Evolutionary conservation across 2,797 vertebrate species (phyloP), one percentile per base, ranked within the genome.

Genomic region (Mormyrops attenuatus): DNA sequence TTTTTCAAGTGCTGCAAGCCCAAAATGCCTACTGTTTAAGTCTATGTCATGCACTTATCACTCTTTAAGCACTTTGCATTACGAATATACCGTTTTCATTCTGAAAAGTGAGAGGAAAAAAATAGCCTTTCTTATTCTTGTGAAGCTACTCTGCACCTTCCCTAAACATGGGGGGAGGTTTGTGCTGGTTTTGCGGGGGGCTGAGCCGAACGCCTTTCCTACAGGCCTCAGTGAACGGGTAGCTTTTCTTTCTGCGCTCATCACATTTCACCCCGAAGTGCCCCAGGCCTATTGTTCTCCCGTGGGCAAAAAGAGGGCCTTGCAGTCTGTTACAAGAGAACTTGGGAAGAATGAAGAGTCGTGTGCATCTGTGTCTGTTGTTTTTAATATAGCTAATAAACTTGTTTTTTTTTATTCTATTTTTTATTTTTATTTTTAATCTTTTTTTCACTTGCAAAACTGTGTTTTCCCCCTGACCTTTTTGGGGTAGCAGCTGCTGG

Each of bases 181-280:
- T 66, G 69, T 34, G 34, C 49, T 82, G 66, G 73, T 11, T 57
- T 52, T 89, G 6, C 26, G 80, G 22, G 34, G 57, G 22, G 63
- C 47, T 94, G 94, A 93, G 93, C 89, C 94, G 94, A 95, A 92
- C 92, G 93, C 93, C 95, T 95, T 88, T 95, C 94, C 92, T 93
- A 94, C 94, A 91, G 95, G 92, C 91, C 93, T 94, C 91, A 92
- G 66, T 93, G 95, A 93, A 93, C 91, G 92, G 93, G 93, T 92
- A 95, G 94, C 90, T 92, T 93, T 96, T 95, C 93, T 96, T 96
- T 96, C 95, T 94, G 95, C 89, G 90, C 95, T 97, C 95, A 96
- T 97, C 94, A 82, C 93, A 96, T 98, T 98, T 97, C 96, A 97
- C 93, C 91, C 95, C 91, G 95, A 96, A 95, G 96, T 96, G 95